Percentiles rank a stretch among this genome's conserved stretches.
Conservation (phyloP, 92 coral and sea anemone genomes). For the Umimayanthus chanpuru region DNA sequence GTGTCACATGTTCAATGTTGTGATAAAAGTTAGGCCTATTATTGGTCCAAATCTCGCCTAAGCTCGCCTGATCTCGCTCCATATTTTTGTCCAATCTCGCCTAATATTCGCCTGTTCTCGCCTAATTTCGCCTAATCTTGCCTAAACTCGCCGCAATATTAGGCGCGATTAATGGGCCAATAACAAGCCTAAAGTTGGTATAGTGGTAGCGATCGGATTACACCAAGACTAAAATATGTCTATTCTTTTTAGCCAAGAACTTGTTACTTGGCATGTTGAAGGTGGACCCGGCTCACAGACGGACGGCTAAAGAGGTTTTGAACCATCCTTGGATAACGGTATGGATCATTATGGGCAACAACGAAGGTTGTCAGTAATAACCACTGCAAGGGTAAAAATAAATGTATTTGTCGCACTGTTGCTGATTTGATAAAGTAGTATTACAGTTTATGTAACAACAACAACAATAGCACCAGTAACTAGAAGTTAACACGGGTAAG, state of each 20-base stretch:
- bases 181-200: too few relatives aligned
- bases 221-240: background rate
- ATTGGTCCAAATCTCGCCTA: too few relatives aligned
- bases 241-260: conserved; percentile 75
- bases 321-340: conserved; percentile 98
- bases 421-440: background rate
- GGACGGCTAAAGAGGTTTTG: conserved; percentile 91
- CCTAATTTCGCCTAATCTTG: too few relatives aligned
- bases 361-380: background rate
- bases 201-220: conserved; percentile 4
- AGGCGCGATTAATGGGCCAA: too few relatives aligned
- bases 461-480: too few relatives aligned
- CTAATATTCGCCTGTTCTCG: too few relatives aligned
- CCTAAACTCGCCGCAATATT: too few relatives aligned
- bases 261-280: conserved; percentile 96
- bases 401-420: too few relatives aligned
- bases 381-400: background rate
- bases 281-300: conserved; percentile 96
- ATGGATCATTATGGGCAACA: conserved; percentile 6
- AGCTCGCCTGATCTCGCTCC: too few relatives aligned
- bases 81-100: too few relatives aligned
- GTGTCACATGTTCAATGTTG: background rate
- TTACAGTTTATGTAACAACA: too few relatives aligned
- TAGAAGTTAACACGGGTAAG: too few relatives aligned
- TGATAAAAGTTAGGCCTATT: background rate